These are phyloP conservation scores for Phaonia tiefii DNA, from an alignment of 2,888 invertebrate genomes.

Conservation along the genomic window DNA sequence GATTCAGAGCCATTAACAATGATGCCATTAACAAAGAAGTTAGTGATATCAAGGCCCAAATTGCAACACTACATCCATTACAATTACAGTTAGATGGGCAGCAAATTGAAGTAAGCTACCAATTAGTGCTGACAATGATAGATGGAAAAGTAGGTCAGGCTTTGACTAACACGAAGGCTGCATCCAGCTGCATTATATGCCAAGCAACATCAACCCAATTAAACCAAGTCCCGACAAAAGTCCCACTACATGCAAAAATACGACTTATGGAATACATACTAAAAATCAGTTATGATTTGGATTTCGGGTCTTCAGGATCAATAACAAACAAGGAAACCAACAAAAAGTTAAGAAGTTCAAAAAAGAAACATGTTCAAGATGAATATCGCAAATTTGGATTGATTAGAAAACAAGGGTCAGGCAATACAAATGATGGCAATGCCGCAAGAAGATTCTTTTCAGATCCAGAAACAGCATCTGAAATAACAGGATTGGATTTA, in stretches of 20 bases:
- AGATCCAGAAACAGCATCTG: no score
- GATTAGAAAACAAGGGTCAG: neutral
- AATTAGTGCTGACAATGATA: constrained; percentile 5
- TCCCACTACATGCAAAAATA: neutral
- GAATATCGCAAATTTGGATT: neutral
- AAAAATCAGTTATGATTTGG: constrained; percentile 3
- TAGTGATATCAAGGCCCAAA: no score
- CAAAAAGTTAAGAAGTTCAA: constrained; percentile 3
- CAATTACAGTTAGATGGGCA: neutral
- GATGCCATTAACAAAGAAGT: neutral
- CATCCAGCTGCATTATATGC: constrained; percentile 19
- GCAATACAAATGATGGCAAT: no score
- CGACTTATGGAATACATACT: neutral
- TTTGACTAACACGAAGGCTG: constrained; percentile 10
- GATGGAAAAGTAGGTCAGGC: constrained; percentile 5
- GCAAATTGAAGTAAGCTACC: neutral
- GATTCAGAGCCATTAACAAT: no score
- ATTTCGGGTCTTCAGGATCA: constrained; percentile 6
- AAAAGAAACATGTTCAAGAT: no score
- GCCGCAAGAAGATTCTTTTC: no score
- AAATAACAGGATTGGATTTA: no score
- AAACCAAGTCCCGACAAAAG: constrained; percentile 3
- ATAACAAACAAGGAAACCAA: neutral
- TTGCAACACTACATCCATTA: neutral
- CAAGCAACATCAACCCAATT: constrained; percentile 17